These are phyloP conservation scores for Ammospiza nelsoni DNA, from an alignment of 2,113 vertebrate genomes.

Conservation along the genomic window DNA sequence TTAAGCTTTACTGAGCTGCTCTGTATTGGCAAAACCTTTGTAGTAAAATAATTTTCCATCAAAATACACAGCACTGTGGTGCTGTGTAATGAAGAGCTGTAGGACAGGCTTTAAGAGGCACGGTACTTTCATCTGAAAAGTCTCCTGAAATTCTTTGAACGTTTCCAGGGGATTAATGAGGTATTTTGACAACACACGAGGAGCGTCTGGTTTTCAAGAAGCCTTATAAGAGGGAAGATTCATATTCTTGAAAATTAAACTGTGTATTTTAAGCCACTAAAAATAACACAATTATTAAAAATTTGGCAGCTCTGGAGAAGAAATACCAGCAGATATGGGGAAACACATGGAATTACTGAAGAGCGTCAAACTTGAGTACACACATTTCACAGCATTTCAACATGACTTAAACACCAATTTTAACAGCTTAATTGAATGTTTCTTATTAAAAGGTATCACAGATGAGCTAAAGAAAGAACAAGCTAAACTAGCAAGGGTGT, in stretches of 20 bases:
- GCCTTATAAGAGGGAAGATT: slow-evolving; percentile 45
- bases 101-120: slow-evolving; percentile 56
- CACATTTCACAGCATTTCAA: slow-evolving; percentile 36
- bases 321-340: slow-evolving; percentile 8
- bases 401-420: slow-evolving; percentile 53
- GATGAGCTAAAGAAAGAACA: slow-evolving; percentile 33
- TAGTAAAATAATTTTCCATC: slow-evolving; percentile 43
- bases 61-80: not conserved
- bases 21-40: slow-evolving; percentile 17
- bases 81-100: slow-evolving; percentile 42
- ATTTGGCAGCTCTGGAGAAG: slow-evolving; percentile 51
- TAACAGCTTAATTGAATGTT: slow-evolving; percentile 59
- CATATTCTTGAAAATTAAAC: slow-evolving; percentile 47
- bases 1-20: not conserved
- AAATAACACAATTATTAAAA: slow-evolving; percentile 66
- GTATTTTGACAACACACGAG: slow-evolving; percentile 50
- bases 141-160: slow-evolving; percentile 67
- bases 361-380: slow-evolving; percentile 44
- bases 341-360: slow-evolving; percentile 46
- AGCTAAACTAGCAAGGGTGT: slow-evolving; percentile 1
- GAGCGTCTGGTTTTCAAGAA: slow-evolving; percentile 57
- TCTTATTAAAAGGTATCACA: slow-evolving; percentile 51
- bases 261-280: slow-evolving; percentile 37
- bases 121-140: slow-evolving; percentile 62
- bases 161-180: slow-evolving; percentile 63